Percentiles rank a stretch among this genome's conserved stretches.
phyloP scores from a whole-genome alignment of 2,797 vertebrate species.

The Pempheris klunzingeri region DNA sequence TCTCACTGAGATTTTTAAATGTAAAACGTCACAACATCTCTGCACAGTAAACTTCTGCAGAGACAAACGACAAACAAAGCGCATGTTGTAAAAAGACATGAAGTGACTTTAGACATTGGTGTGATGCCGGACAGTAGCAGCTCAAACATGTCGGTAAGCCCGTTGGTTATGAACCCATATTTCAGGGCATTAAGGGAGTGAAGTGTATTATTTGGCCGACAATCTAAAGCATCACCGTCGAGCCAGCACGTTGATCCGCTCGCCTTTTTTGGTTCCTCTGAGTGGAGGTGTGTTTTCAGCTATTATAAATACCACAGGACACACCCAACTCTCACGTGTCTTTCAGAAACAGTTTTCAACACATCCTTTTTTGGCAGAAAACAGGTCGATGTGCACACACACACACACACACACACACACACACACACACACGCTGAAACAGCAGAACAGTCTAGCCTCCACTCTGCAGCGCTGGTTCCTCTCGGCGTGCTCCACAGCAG shows the following conservation, averaged over 20 bases:
- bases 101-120: too few species aligned
- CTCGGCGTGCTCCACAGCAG: too few species aligned
- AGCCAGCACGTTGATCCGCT: conserved; percentile 41
- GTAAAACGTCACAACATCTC: too few species aligned
- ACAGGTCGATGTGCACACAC: neutral
- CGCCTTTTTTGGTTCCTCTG: conserved; percentile 59
- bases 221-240: conserved; percentile 34
- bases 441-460: conserved; percentile 36
- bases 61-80: too few species aligned
- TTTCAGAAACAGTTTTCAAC: conserved; percentile 56
- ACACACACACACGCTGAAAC: neutral
- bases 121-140: too few species aligned
- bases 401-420: conserved; percentile 1
- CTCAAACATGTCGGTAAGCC: conserved; percentile 32
- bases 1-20: too few species aligned
- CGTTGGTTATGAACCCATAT: conserved; percentile 44
- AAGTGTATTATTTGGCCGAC: conserved; percentile 45
- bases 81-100: too few species aligned
- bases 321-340: conserved; percentile 51
- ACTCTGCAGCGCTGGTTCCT: conserved; percentile 18
- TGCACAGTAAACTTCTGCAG: too few species aligned
- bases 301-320: conserved; percentile 57
- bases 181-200: conserved; percentile 43
- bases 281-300: conserved; percentile 57
- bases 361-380: conserved; percentile 64